phyloP scores from a whole-genome alignment of 2,113 vertebrate genomes.

The Sardina pilchardus region DNA sequence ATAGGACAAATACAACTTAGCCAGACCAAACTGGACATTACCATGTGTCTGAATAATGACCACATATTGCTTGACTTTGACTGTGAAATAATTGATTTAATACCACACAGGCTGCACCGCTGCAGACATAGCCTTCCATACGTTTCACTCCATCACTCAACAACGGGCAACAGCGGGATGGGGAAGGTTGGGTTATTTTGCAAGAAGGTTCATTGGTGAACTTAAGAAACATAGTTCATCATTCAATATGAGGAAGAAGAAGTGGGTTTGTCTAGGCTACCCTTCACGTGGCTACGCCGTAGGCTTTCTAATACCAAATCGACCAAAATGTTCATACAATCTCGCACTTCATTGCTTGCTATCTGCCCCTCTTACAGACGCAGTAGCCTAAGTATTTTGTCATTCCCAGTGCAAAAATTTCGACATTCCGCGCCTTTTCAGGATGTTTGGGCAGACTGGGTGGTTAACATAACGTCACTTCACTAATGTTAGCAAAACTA shows the following conservation, averaged over 20 bases:
- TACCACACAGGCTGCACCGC: background rate
- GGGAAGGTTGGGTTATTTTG: background rate
- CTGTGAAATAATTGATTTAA: background rate
- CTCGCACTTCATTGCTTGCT: background rate
- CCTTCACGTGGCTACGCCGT: background rate
- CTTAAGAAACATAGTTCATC: background rate
- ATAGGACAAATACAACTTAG: slow-evolving; percentile 20
- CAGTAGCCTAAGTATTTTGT: background rate
- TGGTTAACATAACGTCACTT: slow-evolving; percentile 38
- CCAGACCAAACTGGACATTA: slow-evolving; percentile 35
- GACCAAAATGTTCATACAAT: background rate
- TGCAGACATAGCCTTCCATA: background rate
- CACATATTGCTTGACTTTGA: background rate
- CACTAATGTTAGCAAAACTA: background rate
- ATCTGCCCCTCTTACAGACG: background rate
- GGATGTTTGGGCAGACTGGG: background rate
- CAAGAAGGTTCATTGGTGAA: background rate
- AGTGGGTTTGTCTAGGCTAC: background rate
- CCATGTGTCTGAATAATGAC: background rate
- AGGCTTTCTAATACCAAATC: background rate
- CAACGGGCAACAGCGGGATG: background rate
- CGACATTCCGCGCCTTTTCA: background rate
- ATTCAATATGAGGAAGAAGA: background rate
- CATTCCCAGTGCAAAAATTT: background rate
- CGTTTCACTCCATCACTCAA: background rate